A percentile compares a stretch with the other conserved stretches of the same genome.
phyloP scores from a whole-genome alignment of 2,113 vertebrate genomes.

The mouse (Mus musculus) region GRCm39 chr13:26851001-26851500 shows the following conservation, averaged over 20 bases:
- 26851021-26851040: background rate
- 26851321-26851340: background rate
- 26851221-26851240: background rate
- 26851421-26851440: background rate
- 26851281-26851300: background rate
- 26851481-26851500: too few species aligned
- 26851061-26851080: background rate
- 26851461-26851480: too few species aligned
- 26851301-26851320: background rate
- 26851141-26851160: background rate
- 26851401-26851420: background rate
- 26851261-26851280: background rate
- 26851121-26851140: constrained; percentile 4
- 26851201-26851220: background rate
- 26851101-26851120: background rate
- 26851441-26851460: background rate
- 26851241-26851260: background rate
- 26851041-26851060: background rate
- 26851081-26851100: background rate
- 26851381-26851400: background rate
- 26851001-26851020: background rate
- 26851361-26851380: background rate
- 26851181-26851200: background rate
- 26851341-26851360: background rate
- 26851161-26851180: background rate